Conservation (phyloP, 2,113 vertebrate genomes). For the Pollimyrus isidori region DNA sequence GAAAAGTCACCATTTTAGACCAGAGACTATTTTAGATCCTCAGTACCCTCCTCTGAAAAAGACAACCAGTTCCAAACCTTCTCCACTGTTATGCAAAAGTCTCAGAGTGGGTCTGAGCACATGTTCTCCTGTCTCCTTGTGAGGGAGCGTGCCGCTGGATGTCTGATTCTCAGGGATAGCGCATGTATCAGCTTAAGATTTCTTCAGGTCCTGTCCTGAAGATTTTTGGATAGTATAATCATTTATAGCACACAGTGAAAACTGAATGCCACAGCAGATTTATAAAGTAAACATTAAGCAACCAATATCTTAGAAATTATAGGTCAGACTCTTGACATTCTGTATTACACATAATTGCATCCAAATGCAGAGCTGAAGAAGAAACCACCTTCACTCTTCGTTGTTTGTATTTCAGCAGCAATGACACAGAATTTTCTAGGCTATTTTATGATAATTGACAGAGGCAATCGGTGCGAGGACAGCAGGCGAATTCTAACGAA, state of each 20-base stretch:
- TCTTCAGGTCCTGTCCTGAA: not conserved
- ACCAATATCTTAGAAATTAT: constrained; percentile 53
- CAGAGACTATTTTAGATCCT: not conserved
- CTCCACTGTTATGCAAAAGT: not conserved
- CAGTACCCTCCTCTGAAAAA: not conserved
- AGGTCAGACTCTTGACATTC: constrained; percentile 58
- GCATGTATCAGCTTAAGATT: not conserved
- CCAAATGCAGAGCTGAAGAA: constrained; percentile 49
- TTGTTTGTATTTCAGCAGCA: constrained; percentile 50
- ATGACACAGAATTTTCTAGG: constrained; percentile 40
- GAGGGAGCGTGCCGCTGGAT: not conserved
- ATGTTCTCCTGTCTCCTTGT: not conserved
- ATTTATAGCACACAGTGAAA: constrained; percentile 48
- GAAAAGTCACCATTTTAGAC: not conserved
- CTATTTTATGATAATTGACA: constrained; percentile 55
- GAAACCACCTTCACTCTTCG: constrained; percentile 52
- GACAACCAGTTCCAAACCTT: not conserved
- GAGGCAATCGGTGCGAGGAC: constrained; percentile 33
- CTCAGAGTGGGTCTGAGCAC: not conserved
- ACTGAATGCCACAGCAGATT: constrained; percentile 57
- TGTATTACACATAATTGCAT: constrained; percentile 66
- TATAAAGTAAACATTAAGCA: constrained; percentile 60
- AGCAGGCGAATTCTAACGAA: constrained; percentile 48
- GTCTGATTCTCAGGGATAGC: not conserved
- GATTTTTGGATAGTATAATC: constrained; percentile 8